Conservation (phyloP, 2,797 vertebrate species). For the Sebastes trivittatus region DNA sequence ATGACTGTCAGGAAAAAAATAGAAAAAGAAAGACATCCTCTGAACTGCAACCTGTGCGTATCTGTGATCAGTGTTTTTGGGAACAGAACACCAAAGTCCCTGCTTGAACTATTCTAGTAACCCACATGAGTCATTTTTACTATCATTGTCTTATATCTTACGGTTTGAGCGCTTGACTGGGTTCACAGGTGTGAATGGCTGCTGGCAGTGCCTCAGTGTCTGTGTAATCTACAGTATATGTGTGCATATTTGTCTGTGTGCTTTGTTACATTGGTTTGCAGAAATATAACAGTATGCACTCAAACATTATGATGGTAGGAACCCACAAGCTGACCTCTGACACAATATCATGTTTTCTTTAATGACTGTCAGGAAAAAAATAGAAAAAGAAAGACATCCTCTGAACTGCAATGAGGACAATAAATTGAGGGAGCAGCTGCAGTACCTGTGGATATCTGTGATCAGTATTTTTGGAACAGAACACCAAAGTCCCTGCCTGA, state of each 20-base stretch:
- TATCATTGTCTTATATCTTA: no score
- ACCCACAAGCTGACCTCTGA: background rate
- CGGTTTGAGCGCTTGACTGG: background rate
- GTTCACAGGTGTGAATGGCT: background rate
- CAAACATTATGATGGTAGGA: background rate
- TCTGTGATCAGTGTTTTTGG: background rate
- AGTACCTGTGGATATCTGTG: no score
- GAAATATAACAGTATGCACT: background rate
- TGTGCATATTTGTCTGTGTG: background rate
- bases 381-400: no score
- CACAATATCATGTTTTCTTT: no score
- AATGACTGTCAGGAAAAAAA: no score
- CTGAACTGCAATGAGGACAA: no score
- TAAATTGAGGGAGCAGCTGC: no score
- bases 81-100: background rate
- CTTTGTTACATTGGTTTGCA: background rate
- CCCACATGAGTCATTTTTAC: background rate
- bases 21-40: accelerated
- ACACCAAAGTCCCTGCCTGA: no score
- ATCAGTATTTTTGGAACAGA: no score
- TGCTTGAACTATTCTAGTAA: background rate
- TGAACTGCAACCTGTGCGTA: background rate
- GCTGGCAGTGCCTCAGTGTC: background rate
- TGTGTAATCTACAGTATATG: background rate
- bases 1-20: no score